Evolutionary conservation across 1,140 invertebrate species (phyloP), one percentile per base, ranked within the genome.

Genomic region (Caenorhabditis latens): DNA sequence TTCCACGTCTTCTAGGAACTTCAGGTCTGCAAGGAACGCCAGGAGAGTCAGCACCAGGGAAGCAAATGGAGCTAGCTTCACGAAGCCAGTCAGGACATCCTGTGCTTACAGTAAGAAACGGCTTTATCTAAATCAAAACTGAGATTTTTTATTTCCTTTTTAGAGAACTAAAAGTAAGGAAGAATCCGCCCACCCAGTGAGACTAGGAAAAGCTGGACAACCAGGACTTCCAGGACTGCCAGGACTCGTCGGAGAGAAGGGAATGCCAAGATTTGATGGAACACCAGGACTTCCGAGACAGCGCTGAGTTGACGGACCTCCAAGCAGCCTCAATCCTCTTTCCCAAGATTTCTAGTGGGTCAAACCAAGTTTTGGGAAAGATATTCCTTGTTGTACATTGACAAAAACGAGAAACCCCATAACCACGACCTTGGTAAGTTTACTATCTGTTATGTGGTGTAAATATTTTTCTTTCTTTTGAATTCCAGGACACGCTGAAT

Each of bases 391-490:
- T 93, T 99, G 0, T 98, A 97, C 91, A 95, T 98, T 57, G 96
- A 98, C 94, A 98, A 98, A 67, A 98, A 99, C 91, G 97, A 99
- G 93, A 97, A 96, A 93, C 95, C 97, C 0, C 97, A 98, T 92
- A 97, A 96, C 91, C 98, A 99, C 95, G 98, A 99, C 94, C 94
- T 99, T 90, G 97, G 95, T 94, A 92, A 90, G 40, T 84, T 83
- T 83, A 13, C 84, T 50, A 43, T 61, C 7, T 83, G 13, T 67
- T 65, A 6, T 50, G 0, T 19, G 19, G 5, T 43, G 7, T 14
- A 16, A 61, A 19, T 6, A 40, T 61, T 32, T 1, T 53, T 11
- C 9, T 57, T 32, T n/a, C 16, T 43, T 4, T n/a, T 32, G 9
- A 32, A 88, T 90, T 90, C 55, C 88, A 94, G 94, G 95, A 86